These are phyloP conservation scores for Notothenia coriiceps DNA, from an alignment of 2,113 vertebrate species.

Conservation along the genomic window DNA sequence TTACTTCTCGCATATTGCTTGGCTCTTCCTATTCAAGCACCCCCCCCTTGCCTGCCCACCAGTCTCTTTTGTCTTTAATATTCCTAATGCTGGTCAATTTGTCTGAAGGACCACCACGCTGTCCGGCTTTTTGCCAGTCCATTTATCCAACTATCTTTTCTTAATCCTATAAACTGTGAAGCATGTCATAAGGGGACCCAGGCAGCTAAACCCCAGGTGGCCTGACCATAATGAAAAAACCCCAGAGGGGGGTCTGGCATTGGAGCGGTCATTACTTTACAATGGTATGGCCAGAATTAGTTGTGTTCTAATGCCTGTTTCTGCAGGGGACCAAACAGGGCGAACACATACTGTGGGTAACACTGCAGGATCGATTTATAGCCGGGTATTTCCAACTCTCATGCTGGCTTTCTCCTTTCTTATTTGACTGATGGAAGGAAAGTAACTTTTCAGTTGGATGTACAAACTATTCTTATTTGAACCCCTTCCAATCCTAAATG, in stretches of 20 bases:
- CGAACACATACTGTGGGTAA: conserved; percentile 72
- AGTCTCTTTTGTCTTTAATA: conserved; percentile 65
- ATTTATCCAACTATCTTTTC: conserved; percentile 79
- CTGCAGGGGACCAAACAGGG: conserved; percentile 70
- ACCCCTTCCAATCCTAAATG: conserved; percentile 58
- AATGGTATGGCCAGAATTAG: conserved; percentile 73
- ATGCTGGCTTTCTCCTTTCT: conserved; percentile 65
- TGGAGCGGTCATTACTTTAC: conserved; percentile 81
- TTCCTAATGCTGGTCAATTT: conserved; percentile 67
- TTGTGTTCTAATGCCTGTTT: conserved; percentile 62
- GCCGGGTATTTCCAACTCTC: conserved; percentile 51
- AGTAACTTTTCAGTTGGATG: conserved; percentile 65
- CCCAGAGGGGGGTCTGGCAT: conserved; percentile 74
- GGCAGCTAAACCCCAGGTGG: conserved; percentile 74
- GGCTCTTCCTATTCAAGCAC: conserved; percentile 39
- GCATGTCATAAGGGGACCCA: conserved; percentile 67
- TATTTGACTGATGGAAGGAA: conserved; percentile 61
- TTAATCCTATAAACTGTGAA: conserved; percentile 81
- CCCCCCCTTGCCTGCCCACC: conserved; percentile 25
- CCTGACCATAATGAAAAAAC: conserved; percentile 78
- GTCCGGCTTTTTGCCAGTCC: conserved; percentile 68
- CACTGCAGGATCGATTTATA: conserved; percentile 72
- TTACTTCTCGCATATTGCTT: conserved; percentile 33
- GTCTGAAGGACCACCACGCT: conserved; percentile 67
- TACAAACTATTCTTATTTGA: conserved; percentile 65